Conservation (phyloP, 2,888 invertebrate genomes). For the Machimus atricapillus region DNA sequence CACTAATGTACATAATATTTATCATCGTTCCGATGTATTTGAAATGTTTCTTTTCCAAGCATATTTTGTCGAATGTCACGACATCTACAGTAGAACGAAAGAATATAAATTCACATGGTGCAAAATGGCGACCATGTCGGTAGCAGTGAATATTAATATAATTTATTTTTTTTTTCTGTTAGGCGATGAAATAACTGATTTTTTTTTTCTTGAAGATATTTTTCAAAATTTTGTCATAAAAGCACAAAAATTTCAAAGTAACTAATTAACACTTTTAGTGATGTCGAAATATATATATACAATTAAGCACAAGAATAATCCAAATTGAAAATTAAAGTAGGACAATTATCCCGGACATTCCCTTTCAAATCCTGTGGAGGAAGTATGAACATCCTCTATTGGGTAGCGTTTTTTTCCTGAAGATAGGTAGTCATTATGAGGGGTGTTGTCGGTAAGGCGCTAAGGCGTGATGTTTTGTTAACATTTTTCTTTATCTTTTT, state of each 20-base stretch:
- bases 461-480: constrained; percentile 36
- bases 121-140: constrained; percentile 34
- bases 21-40: background rate
- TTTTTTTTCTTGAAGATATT: background rate
- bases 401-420: background rate
- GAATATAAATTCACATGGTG: background rate
- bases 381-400: background rate
- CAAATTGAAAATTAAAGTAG: background rate
- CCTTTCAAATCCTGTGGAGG: background rate
- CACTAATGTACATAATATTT: background rate
- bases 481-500: background rate
- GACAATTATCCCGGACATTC: background rate
- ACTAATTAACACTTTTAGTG: background rate
- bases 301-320: background rate
- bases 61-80: background rate
- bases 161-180: no score
- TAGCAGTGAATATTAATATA: background rate
- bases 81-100: background rate
- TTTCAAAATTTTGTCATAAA: background rate
- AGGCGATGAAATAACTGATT: background rate
- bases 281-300: background rate
- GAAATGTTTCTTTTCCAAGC: background rate
- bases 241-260: background rate
- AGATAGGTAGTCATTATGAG: background rate
- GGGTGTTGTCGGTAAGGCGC: background rate